Base-by-base conservation (phyloP, 2,888 invertebrate species). In the Brachycybe producta region DNA sequence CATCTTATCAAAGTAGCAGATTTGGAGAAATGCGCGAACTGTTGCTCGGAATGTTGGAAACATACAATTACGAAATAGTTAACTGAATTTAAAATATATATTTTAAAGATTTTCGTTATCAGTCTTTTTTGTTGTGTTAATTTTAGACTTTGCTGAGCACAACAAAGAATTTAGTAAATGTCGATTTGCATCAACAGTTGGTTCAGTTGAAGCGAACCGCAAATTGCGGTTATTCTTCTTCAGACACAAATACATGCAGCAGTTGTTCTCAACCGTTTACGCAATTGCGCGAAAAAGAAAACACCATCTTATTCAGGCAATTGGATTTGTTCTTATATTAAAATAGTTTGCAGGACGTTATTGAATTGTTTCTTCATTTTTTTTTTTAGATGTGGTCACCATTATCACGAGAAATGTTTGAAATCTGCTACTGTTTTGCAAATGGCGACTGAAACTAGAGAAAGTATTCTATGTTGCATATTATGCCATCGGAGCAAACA, bases 41-140 rank as follows among this genome's bases (percentile, higher is more conserved):
- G 17, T 19, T 53, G n/a, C 19, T 53, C 11, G 53, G 51, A 32
- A 48, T 53, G 51, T 23, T 53, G 26, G 53, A 53, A 15, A 46
- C 51, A 2, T 53, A 53, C 30, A 45, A 53, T 35, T 53, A 53
- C 30, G 51, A 53, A 35, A 53, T 42, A 51, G 53, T 53, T 42
- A 23, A 21, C 36, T 43, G n/a, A n/a, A n/a, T n/a, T n/a, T n/a
- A n/a, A n/a, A n/a, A n/a, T n/a, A n/a, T n/a, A n/a, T n/a, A n/a
- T n/a, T n/a, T n/a, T n/a, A n/a, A n/a, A n/a, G n/a, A n/a, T n/a
- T n/a, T n/a, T n/a, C n/a, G n/a, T n/a, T n/a, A n/a, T n/a, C n/a
- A n/a, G n/a, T n/a, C n/a, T n/a, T n/a, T n/a, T n/a, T n/a, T n/a
- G n/a, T n/a, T n/a, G 17, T 8, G 17, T 19, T 19, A 19, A n/a